A percentile compares a stretch with the other conserved stretches of the same genome.
Evolutionary conservation across 92 coral and sea anemone genomes (phyloP).

Genomic region (Pocillopora grandis): DNA sequence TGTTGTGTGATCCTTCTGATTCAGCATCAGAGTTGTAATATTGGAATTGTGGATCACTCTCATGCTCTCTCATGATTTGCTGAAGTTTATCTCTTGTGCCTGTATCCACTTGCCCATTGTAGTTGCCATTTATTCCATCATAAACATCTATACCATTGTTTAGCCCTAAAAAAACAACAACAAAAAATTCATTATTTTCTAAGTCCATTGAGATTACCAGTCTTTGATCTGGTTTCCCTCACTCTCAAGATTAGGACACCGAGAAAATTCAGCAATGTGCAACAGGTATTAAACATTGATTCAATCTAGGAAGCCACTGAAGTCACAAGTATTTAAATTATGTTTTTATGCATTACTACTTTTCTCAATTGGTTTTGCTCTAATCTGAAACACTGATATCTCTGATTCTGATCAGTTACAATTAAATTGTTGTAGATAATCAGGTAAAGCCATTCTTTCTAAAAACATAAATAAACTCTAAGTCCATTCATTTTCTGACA

Average conservation of each 20-base stretch:
- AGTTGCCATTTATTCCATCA: slow-evolving; percentile 35
- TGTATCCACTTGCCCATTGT: slow-evolving; percentile 66
- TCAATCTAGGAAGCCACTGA: too few relatives aligned
- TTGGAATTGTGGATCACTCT: slow-evolving; percentile 77
- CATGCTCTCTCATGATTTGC: slow-evolving; percentile 72
- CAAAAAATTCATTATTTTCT: too few relatives aligned
- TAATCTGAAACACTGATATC: background rate
- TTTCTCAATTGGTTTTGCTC: background rate
- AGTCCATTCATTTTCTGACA: too few relatives aligned
- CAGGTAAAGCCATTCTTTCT: too few relatives aligned
- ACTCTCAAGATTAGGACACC: too few relatives aligned
- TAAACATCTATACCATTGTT: slow-evolving; percentile 28
- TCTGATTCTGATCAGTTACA: background rate
- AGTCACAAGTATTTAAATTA: too few relatives aligned
- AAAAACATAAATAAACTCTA: too few relatives aligned
- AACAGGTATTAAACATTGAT: too few relatives aligned
- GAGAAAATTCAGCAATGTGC: too few relatives aligned
- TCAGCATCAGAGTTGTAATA: slow-evolving; percentile 81
- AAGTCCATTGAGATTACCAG: background rate
- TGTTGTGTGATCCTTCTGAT: slow-evolving; percentile 47
- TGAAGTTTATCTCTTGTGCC: slow-evolving; percentile 64
- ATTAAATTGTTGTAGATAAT: background rate
- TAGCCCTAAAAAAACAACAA: slow-evolving; percentile 1
- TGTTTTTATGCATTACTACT: too few relatives aligned
- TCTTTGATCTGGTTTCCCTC: background rate